Evolutionary conservation across 2,888 invertebrate species (phyloP).

Genomic region (Mamestra brassicae): DNA sequence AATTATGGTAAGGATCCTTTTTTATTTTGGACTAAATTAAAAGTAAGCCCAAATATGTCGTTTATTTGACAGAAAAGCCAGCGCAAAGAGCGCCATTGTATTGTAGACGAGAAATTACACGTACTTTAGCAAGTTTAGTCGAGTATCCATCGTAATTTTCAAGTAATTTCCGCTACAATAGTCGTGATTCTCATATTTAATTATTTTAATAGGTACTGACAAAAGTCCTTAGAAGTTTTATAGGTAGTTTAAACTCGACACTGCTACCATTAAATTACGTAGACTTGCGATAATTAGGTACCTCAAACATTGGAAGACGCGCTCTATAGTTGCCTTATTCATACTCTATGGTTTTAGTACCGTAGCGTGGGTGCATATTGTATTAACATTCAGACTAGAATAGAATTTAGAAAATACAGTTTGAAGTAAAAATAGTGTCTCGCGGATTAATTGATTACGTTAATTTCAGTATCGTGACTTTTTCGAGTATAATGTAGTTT

Average conservation of each 20-base stretch:
- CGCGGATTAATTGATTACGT: conserved; percentile 12
- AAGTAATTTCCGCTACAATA: background rate
- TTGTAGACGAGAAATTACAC: background rate
- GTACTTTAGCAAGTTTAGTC: conserved; percentile 13
- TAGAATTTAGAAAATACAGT: conserved; percentile 37
- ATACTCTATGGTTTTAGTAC: conserved; percentile 41
- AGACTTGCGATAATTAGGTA: background rate
- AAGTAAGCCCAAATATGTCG: background rate
- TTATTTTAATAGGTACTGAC: background rate
- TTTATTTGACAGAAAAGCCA: conserved; percentile 39
- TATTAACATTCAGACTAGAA: conserved; percentile 40
- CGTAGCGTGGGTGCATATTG: conserved; percentile 60
- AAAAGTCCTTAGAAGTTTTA: background rate
- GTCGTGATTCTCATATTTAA: background rate
- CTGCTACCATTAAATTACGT: background rate
- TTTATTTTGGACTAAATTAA: background rate
- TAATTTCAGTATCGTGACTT: conserved; percentile 2
- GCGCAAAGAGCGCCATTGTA: conserved; percentile 34
- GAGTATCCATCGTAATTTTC: conserved; percentile 5
- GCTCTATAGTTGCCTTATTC: conserved; percentile 40
- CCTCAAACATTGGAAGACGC: background rate
- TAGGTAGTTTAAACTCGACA: background rate
- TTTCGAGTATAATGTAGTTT: background rate
- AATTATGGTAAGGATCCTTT: too few relatives aligned
- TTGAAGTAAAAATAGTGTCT: conserved; percentile 20